These are phyloP conservation scores for Natrix natrix DNA, from an alignment of 2,797 vertebrate species.

Conservation along the genomic window DNA sequence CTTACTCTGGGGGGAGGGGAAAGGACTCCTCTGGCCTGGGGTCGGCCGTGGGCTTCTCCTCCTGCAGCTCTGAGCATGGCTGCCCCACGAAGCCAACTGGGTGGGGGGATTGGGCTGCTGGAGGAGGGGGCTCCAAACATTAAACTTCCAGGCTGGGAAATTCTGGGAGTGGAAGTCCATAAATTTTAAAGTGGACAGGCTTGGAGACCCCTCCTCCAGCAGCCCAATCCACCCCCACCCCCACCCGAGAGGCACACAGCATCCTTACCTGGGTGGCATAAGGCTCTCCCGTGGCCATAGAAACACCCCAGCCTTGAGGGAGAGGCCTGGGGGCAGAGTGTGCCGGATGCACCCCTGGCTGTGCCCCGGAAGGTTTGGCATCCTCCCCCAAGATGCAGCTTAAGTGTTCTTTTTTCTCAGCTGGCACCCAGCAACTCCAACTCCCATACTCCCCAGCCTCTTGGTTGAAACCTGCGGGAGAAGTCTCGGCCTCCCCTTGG, in stretches of 20 bases:
- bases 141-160: too few species aligned
- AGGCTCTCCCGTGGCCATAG: background rate
- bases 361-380: background rate
- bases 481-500: background rate
- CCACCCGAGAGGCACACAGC: background rate
- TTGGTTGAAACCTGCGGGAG: background rate
- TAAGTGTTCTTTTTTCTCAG: background rate
- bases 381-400: background rate
- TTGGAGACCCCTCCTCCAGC: background rate
- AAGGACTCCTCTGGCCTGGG: too few species aligned
- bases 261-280: background rate
- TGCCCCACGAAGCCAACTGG: background rate
- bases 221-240: background rate
- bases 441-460: background rate
- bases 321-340: background rate
- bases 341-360: background rate
- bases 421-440: background rate
- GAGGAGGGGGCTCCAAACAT: background rate
- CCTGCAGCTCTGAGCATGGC: background rate
- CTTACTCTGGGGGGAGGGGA: too few species aligned
- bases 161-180: too few species aligned
- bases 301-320: background rate
- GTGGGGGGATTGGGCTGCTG: too few species aligned
- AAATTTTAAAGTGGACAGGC: background rate
- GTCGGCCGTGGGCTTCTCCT: background rate